These are phyloP conservation scores for Columba janthina DNA, from an alignment of 2,113 vertebrate genomes.

Conservation along the genomic window DNA sequence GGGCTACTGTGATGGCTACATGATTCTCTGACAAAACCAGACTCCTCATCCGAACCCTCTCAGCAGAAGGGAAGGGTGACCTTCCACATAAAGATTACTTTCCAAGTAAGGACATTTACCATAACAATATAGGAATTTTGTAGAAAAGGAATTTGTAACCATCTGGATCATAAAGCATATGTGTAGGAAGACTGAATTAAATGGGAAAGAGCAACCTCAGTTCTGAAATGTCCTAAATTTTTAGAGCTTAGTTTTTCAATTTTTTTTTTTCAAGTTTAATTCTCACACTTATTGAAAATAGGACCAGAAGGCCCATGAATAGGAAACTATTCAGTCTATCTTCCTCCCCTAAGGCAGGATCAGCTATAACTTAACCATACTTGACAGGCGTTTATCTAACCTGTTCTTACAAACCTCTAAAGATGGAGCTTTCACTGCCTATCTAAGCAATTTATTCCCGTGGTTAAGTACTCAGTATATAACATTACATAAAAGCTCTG, in stretches of 20 bases:
- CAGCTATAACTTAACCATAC: constrained; percentile 17
- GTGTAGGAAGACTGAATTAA: not conserved
- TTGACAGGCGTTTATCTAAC: constrained; percentile 65
- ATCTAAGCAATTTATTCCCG: constrained; percentile 45
- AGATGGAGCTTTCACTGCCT: constrained; percentile 12
- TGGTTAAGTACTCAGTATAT: constrained; percentile 27
- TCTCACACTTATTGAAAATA: constrained; percentile 13
- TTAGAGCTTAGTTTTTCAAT: not conserved
- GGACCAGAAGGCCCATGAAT: not conserved
- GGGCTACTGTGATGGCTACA: not conserved
- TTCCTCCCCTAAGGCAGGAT: constrained; percentile 36
- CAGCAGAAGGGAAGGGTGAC: not conserved
- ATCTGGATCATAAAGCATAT: not conserved
- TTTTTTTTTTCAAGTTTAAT: not conserved
- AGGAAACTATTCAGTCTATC: not conserved
- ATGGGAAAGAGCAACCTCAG: not conserved
- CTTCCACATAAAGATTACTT: not conserved
- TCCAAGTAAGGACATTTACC: not conserved
- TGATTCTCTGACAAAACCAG: not conserved
- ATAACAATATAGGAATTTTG: not conserved
- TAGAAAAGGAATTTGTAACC: not conserved
- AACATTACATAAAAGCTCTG: constrained; percentile 5
- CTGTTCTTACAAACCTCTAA: constrained; percentile 24
- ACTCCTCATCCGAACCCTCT: not conserved
- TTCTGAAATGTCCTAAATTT: not conserved